Evolutionary conservation across 1,140 invertebrate species (phyloP).

Genomic region (Saccostrea cuccullata): DNA sequence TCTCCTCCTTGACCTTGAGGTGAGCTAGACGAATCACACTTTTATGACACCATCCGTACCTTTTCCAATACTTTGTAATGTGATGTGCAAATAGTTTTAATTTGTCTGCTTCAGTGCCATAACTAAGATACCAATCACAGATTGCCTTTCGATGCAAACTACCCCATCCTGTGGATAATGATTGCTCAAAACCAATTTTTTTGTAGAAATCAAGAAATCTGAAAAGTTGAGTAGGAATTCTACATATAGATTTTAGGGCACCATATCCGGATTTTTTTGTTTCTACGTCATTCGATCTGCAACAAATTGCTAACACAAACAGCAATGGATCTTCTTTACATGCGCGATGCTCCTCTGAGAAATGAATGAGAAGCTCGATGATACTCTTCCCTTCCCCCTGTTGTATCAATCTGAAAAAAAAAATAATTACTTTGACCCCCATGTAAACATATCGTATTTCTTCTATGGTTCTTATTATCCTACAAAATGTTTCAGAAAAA

Average conservation of each 20-base stretch:
- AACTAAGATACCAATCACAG: conserved; percentile 82
- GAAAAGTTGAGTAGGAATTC: conserved; percentile 78
- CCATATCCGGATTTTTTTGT: conserved; percentile 68
- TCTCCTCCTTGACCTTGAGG: conserved; percentile 63
- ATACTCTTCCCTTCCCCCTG: neutral
- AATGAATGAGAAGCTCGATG: neutral
- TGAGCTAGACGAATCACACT: conserved; percentile 3
- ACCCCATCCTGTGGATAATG: conserved; percentile 80
- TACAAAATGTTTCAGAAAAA: no score
- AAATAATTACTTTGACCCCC: no score
- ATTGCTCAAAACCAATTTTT: neutral
- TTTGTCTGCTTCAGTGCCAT: conserved; percentile 81
- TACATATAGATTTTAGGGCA: conserved; percentile 68
- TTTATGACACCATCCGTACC: conserved; percentile 33
- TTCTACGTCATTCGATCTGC: conserved; percentile 62
- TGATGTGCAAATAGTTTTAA: conserved; percentile 82
- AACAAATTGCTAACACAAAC: conserved; percentile 76
- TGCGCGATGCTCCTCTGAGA: conserved; percentile 60
- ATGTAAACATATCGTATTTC: no score
- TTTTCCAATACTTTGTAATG: conserved; percentile 3
- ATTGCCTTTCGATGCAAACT: conserved; percentile 82
- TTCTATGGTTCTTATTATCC: no score
- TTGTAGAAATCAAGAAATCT: conserved; percentile 73
- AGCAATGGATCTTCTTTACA: conserved; percentile 73
- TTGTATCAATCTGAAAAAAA: neutral